phyloP scores from a whole-genome alignment of 2,113 vertebrate species.

The Pycnonotus jocosus region DNA sequence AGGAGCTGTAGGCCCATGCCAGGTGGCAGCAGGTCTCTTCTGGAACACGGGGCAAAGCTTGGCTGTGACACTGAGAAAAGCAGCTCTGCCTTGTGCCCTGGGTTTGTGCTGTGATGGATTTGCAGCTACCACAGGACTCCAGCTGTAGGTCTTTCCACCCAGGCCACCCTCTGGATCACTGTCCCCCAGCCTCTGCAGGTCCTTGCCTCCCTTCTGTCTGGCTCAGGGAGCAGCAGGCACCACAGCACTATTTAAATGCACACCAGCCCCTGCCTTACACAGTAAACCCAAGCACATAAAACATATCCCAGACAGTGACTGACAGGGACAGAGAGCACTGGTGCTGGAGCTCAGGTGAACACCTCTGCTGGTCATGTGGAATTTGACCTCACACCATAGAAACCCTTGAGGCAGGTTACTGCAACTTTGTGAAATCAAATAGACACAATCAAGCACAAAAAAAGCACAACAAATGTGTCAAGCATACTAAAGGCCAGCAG shows the following conservation, averaged over 20 bases:
- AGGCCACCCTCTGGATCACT: background rate
- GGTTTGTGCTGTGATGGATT: fast-evolving
- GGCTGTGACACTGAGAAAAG: background rate
- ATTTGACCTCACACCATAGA: background rate
- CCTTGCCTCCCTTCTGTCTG: background rate
- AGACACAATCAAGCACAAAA: background rate
- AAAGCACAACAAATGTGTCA: background rate
- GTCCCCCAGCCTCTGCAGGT: background rate
- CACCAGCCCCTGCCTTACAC: background rate
- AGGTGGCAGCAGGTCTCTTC: background rate
- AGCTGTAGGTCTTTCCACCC: background rate
- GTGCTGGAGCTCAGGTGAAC: background rate
- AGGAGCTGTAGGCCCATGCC: background rate
- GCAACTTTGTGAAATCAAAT: background rate
- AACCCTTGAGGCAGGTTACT: background rate
- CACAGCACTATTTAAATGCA: fast-evolving
- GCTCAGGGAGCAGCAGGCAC: background rate
- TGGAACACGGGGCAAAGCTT: background rate
- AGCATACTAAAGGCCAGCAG: background rate
- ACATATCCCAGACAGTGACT: background rate
- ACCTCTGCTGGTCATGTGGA: fast-evolving
- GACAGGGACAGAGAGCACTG: background rate
- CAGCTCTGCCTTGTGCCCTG: background rate
- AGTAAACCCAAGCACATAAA: background rate
- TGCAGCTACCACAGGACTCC: background rate